Base-by-base conservation (phyloP, 1,140 invertebrate genomes). In the Cotesia vestalis region DNA sequence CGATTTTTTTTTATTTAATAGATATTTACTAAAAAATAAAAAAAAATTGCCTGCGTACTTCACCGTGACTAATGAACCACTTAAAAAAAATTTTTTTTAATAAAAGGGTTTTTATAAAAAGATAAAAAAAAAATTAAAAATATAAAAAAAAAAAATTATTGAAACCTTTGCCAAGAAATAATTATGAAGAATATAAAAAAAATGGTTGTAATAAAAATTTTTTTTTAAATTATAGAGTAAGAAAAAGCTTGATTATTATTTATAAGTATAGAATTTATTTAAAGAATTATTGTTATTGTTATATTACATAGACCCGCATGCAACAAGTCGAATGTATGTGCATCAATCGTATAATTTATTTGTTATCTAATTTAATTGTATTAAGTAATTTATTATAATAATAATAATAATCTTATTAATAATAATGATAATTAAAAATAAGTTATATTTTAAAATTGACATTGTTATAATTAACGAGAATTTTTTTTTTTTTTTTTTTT, bases 21-120 rank as follows among this genome's bases (percentile, higher is more conserved):
- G 61, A 27, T 66, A 73, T 57, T 66, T 14, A 27, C 27, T 61
- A 52, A 17, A 52, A 52, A 52, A 64, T 66, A 46, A 67, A 53
- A 61, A 53, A 59, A 70, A 52, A 51, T 69, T 70, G 69, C 69
- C 57, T 80, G 78, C 74, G 79, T 78, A 76, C 78, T 83, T 84
- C 81, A 79, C 82, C 81, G 82, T 84, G 82, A 83, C 81, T 84
- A 77, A 78, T 82, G 40, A 77, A 81, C 81, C 83, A 85, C 82
- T 9, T 6, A 46, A 9, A 9, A 46, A 46, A 46, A 9, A 46
- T 46, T 27, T 27, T 27, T 27, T 27, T 27, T 27, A 1, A 79
- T 80, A 57, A 66, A 34, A 68, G 66, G 35, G 11, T 68, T n/a
- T 27, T 57, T 57, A 27, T 17, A 17, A 17, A 17, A 6, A 20